These are phyloP conservation scores for Eurosta solidaginis DNA, from an alignment of 1,140 invertebrate species.

Conservation along the genomic window DNA sequence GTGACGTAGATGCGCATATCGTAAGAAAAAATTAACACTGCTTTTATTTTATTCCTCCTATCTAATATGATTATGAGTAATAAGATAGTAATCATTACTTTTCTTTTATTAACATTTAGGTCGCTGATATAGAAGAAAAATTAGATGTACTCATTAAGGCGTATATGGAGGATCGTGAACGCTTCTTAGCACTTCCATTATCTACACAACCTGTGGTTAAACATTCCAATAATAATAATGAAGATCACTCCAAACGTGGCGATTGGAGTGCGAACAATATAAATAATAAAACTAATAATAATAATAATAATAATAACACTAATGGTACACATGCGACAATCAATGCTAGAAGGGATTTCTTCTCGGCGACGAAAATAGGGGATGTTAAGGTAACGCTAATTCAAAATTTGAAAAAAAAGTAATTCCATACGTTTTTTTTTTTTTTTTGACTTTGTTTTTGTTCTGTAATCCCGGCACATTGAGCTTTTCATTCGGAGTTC, in stretches of 20 bases:
- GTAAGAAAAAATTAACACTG: no score
- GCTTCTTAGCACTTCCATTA: slow-evolving; percentile 64
- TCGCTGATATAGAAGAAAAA: slow-evolving; percentile 92
- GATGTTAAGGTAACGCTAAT: neutral
- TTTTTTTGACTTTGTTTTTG: no score
- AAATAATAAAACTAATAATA: slow-evolving; percentile 5
- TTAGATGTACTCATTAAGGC: slow-evolving; percentile 90
- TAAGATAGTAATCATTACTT: neutral
- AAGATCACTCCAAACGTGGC: slow-evolving; percentile 39
- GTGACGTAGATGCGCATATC: no score
- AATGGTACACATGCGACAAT: slow-evolving; percentile 25
- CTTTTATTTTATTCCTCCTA: no score
- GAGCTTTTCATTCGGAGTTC: no score
- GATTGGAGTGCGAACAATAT: slow-evolving; percentile 6
- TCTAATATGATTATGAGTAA: no score
- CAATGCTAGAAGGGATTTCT: slow-evolving; percentile 25
- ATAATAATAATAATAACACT: slow-evolving; percentile 13
- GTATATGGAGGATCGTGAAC: slow-evolving; percentile 86
- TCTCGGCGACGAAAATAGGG: slow-evolving; percentile 18
- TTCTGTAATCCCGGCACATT: no score
- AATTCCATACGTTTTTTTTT: no score
- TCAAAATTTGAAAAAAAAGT: no score
- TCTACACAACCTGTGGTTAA: slow-evolving; percentile 48
- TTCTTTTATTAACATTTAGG: slow-evolving; percentile 64
- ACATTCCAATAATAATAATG: slow-evolving; percentile 60